phyloP scores from a whole-genome alignment of 2,797 vertebrate species.

The Aulostomus chinensis region DNA sequence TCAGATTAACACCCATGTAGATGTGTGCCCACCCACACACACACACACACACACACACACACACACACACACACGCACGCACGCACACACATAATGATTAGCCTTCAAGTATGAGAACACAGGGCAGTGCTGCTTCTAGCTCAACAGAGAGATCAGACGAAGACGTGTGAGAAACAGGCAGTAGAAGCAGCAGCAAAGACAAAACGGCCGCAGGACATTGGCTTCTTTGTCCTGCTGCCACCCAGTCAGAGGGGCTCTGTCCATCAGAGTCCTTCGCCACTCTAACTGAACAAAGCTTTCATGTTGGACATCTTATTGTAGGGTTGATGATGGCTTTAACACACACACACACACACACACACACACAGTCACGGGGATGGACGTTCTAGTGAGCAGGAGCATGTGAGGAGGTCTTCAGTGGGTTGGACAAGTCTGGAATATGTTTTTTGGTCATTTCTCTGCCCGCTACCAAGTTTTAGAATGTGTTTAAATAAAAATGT shows the following conservation, averaged over 20 bases:
- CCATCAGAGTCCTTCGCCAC: too few species aligned
- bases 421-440: conserved; percentile 32
- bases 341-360: background rate
- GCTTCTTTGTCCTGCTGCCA: background rate
- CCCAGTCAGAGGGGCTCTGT: conserved; percentile 10
- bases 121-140: conserved; percentile 12
- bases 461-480: conserved; percentile 30
- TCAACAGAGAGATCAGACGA: background rate
- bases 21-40: background rate
- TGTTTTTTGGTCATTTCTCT: conserved; percentile 33
- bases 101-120: conserved; percentile 31
- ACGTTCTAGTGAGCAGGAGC: conserved; percentile 8
- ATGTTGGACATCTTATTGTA: too few species aligned
- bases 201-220: background rate
- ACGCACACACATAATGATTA: too few species aligned
- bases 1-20: conserved; percentile 1
- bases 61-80: too few species aligned
- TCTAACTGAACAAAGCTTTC: too few species aligned
- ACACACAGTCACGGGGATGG: conserved; percentile 16
- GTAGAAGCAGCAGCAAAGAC: conserved; percentile 2
- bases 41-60: conserved; percentile 9
- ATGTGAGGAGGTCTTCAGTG: conserved; percentile 21
- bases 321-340: conserved; percentile 5
- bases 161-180: background rate
- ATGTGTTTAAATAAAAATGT: conserved; percentile 64